Percentiles rank a stretch among this genome's conserved stretches.
These are phyloP conservation scores for Scaptomyza flava DNA, from an alignment of 2,888 invertebrate genomes.

Conservation along the genomic window DNA sequence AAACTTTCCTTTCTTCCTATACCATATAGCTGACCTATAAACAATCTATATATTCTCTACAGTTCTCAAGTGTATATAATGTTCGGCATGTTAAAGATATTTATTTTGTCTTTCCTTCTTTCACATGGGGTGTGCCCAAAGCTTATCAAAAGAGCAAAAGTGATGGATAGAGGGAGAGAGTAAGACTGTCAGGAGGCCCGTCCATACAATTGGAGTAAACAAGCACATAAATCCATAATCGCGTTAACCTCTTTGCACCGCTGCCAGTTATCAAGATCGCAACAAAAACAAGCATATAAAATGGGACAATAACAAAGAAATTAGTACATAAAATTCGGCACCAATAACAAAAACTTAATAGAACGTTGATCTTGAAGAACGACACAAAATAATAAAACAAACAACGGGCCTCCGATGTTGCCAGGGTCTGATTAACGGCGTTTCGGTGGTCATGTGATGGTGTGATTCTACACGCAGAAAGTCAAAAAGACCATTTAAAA, in stretches of 20 bases:
- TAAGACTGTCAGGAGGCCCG: conserved; percentile 55
- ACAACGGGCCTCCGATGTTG: conserved; percentile 50
- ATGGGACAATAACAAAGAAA: conserved; percentile 22
- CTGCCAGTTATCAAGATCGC: conserved; percentile 53
- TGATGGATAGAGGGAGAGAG: not conserved
- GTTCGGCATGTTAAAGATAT: not conserved
- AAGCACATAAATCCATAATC: conserved; percentile 70
- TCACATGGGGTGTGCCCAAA: conserved; percentile 39
- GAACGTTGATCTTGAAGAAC: conserved; percentile 32
- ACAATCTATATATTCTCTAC: not conserved
- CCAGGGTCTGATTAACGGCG: conserved; percentile 66
- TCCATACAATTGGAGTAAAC: conserved; percentile 63
- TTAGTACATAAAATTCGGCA: conserved; percentile 5
- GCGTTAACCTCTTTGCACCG: conserved; percentile 60
- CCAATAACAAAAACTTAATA: conserved; percentile 13
- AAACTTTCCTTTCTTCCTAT: not conserved
- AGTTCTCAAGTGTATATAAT: not conserved
- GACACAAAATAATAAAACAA: not conserved
- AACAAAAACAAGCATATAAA: conserved; percentile 67
- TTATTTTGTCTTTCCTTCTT: conserved; percentile 7
- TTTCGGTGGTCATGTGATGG: conserved; percentile 26
- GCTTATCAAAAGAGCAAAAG: conserved; percentile 44
- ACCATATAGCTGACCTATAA: not conserved
- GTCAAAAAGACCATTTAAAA: not conserved
- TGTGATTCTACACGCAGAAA: conserved; percentile 32